Base-by-base conservation (phyloP, 2,888 invertebrate species). In the Epinotia ramella region DNA sequence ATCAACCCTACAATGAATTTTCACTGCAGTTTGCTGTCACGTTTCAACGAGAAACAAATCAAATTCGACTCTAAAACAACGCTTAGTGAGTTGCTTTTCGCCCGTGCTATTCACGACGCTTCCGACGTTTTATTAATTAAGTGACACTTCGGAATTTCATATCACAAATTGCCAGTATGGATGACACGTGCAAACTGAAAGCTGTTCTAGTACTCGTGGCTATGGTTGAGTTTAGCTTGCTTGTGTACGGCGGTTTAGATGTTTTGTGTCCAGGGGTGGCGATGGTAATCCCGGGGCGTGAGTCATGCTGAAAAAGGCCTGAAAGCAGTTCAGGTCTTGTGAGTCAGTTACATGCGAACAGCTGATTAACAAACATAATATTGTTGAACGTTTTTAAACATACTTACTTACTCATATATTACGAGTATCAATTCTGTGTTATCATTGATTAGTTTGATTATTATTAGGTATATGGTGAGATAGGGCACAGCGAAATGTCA, bases 241-340 rank as follows among this genome's bases (percentile, higher is more conserved):
- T 24, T 44, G 9, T 2, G 2, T 13, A 3, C 18, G 62, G 33
- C 24, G 6, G 44, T 74, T 73, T 11, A 20, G 69, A 65, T 73
- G 49, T 77, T 77, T 5, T 62, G 56, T 9, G 18, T 65, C 16
- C 18, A 18, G 28, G 33, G 24, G 11, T 20, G 49, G 13, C 5
- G 33, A 63, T 49, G 79, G 79, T 66, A 76, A 76, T 67, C 62
- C 79, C 79, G 49, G 56, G 67, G 73, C 68, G 71, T 79, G 79
- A 79, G 73, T 79, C 79, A 79, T 18, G 33, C 66, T 74, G 76
- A 77, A 74, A 9, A 72, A 0, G 69, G 40, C 60, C 57, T 53
- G 59, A 68, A 68, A 66, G 53, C n/a, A 24, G 1, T 69, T 68
- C 68, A 68, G 57, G 57, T 4, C 44, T 20, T 18, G 20, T 60